These are phyloP conservation scores for Toxotes lorentzi DNA, from an alignment of 2,797 vertebrate species.

Conservation along the genomic window DNA sequence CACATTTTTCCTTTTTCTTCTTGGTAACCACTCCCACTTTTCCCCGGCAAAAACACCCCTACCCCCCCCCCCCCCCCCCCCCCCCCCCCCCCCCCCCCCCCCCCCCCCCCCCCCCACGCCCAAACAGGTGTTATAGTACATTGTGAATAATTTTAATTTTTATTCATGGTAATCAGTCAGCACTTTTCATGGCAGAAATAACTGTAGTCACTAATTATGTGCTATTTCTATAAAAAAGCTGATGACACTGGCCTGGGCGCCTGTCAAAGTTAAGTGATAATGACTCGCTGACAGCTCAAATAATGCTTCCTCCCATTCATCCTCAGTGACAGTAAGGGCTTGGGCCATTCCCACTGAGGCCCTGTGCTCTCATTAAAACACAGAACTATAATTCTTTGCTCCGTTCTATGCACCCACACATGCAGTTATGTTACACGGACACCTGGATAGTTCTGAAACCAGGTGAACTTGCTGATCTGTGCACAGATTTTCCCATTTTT, in stretches of 20 bases:
- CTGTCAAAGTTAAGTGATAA: background rate
- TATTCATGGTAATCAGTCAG: background rate
- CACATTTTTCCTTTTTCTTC: too few relatives aligned
- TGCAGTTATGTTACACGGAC: constrained; percentile 29
- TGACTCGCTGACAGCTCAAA: background rate
- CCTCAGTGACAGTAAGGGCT: constrained; percentile 30
- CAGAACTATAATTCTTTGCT: constrained; percentile 30
- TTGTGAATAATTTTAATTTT: constrained; percentile 3
- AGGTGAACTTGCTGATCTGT: constrained; percentile 46
- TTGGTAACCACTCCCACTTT: too few relatives aligned
- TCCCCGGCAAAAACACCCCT: too few relatives aligned
- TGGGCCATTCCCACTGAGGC: constrained; percentile 1
- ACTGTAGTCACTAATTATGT: constrained; percentile 2
- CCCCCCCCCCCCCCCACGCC: too few relatives aligned
- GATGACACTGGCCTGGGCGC: background rate
- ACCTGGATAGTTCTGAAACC: constrained; percentile 60
- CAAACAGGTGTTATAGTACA: background rate
- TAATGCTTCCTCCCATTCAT: constrained; percentile 19
- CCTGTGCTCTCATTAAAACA: constrained; percentile 54
- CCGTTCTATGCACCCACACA: constrained; percentile 29
- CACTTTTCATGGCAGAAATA: background rate
- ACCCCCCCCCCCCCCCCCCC: too few relatives aligned
- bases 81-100: too few relatives aligned
- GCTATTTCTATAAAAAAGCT: background rate
- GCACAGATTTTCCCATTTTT: constrained; percentile 1